Percentiles rank a stretch among this genome's conserved stretches.
These are phyloP conservation scores for Pogona vitticeps DNA, from an alignment of 2,113 vertebrate species.

Conservation along the genomic window DNA sequence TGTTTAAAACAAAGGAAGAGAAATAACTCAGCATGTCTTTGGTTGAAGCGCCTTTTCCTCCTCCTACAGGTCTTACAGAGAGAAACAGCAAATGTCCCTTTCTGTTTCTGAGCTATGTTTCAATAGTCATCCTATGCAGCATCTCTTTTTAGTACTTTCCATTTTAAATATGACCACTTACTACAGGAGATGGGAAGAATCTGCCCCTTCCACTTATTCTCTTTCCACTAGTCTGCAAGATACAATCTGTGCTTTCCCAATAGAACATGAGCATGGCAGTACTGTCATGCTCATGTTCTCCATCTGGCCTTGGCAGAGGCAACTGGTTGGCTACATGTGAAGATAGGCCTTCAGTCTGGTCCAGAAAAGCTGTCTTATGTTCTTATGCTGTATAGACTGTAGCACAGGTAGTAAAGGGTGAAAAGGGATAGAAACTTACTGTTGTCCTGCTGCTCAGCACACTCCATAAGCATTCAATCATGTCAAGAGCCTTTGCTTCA, in stretches of 20 bases:
- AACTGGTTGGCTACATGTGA: neutral
- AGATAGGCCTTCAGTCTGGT: neutral
- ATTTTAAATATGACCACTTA: neutral
- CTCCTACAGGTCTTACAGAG: neutral
- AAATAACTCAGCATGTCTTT: neutral
- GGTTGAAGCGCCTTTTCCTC: neutral
- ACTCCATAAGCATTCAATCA: too few species aligned
- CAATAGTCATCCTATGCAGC: neutral
- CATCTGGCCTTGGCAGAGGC: neutral
- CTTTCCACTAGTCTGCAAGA: neutral
- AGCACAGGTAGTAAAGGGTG: neutral
- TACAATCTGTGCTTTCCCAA: neutral
- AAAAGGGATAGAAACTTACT: too few species aligned
- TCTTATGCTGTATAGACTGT: neutral
- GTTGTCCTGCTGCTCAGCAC: too few species aligned
- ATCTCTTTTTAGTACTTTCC: slow-evolving; percentile 3
- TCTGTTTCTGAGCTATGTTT: neutral
- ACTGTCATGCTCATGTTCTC: neutral
- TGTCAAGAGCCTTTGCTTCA: neutral
- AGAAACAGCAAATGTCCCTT: neutral
- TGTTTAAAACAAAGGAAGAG: slow-evolving; percentile 8
- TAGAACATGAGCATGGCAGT: neutral
- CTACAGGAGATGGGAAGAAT: neutral
- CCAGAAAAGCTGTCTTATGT: neutral
- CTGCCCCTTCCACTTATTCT: neutral